Percentiles rank a stretch among this genome's conserved stretches.
These are phyloP conservation scores for Orcinus orca DNA, from an alignment of 2,113 vertebrate genomes.

Conservation along the genomic window DNA sequence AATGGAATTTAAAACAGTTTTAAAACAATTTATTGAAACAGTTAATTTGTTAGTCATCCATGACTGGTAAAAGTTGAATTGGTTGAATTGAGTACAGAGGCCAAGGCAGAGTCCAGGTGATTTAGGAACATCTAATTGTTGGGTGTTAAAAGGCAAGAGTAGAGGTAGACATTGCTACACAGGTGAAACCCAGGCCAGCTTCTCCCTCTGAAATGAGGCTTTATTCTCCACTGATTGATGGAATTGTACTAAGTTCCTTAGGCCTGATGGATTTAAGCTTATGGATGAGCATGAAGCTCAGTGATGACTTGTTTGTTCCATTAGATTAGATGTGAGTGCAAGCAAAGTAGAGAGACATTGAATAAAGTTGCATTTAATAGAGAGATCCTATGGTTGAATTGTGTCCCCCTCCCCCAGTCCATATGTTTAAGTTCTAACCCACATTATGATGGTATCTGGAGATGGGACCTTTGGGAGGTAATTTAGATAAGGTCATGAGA, in stretches of 20 bases:
- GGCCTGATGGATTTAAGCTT: not conserved
- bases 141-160: not conserved
- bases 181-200: not conserved
- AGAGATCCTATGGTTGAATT: not conserved
- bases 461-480: not conserved
- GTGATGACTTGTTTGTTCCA: not conserved
- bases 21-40: not conserved
- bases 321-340: not conserved
- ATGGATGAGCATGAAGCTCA: not conserved
- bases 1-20: not conserved
- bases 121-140: not conserved
- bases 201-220: not conserved
- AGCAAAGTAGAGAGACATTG: not conserved
- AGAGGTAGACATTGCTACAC: not conserved
- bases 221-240: not conserved
- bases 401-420: not conserved
- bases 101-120: not conserved
- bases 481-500: not conserved
- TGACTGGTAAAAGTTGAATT: not conserved
- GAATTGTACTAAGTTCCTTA: not conserved
- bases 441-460: not conserved
- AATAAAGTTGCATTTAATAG: not conserved
- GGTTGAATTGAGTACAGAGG: not conserved
- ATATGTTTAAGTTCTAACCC: not conserved
- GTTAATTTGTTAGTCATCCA: not conserved